Evolutionary conservation across 2,797 vertebrate genomes (phyloP).

Genomic region (Neosalanx taihuensis): DNA sequence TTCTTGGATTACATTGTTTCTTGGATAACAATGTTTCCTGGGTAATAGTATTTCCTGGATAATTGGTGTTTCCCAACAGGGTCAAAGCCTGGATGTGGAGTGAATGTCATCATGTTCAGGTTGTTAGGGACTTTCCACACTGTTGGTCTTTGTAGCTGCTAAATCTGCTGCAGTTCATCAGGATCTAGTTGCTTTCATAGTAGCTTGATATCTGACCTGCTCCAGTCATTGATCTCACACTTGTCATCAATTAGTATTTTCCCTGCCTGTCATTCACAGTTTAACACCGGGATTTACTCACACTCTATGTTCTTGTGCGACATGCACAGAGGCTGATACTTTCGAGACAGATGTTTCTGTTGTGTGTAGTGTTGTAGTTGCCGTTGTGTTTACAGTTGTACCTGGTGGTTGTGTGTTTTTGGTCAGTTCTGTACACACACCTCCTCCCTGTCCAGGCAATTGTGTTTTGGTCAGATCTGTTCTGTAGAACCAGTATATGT

Average conservation of each 20-base stretch:
- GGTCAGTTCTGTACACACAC: too few species aligned
- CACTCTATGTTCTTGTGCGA: slow-evolving; percentile 8
- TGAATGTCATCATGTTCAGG: not conserved
- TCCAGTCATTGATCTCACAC: slow-evolving; percentile 45
- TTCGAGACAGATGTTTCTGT: too few species aligned
- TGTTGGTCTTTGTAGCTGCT: not conserved
- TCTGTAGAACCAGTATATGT: too few species aligned
- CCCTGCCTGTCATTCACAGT: slow-evolving; percentile 36
- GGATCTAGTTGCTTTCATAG: slow-evolving; percentile 25
- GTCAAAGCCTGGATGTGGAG: not conserved
- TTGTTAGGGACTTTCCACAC: not conserved
- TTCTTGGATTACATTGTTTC: too few species aligned
- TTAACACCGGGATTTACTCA: slow-evolving; percentile 45
- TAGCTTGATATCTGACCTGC: slow-evolving; percentile 24
- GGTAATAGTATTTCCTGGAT: too few species aligned
- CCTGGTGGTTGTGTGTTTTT: too few species aligned
- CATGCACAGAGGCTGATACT: not conserved
- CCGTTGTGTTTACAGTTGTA: too few species aligned
- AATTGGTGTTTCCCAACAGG: not conserved
- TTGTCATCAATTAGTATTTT: slow-evolving; percentile 56
- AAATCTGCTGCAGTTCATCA: not conserved
- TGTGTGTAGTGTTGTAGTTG: too few species aligned
- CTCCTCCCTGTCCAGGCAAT: too few species aligned
- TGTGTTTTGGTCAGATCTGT: too few species aligned
- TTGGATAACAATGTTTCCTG: too few species aligned